Evolutionary conservation across 2,888 invertebrate species (phyloP), one percentile per base, ranked within the genome.

Genomic region (Tribolium freemani): DNA sequence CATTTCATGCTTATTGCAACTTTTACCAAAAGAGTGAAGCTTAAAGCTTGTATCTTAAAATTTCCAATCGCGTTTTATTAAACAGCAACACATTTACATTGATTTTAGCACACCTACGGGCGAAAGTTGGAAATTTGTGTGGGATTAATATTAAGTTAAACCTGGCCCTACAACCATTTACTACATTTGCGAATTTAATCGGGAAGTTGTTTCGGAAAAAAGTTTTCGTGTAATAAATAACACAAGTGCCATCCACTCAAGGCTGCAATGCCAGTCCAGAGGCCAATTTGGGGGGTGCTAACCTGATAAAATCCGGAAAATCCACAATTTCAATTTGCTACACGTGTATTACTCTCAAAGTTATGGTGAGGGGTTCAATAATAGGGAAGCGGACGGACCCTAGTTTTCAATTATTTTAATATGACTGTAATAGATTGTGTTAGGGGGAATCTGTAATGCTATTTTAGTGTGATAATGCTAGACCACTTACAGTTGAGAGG

Each of bases 391-490:
- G 30, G 45, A 54, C 11, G 11, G 38, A 31, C 63, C 63, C 63
- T 60, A 31, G 63, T 63, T 50, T 61, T 50, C 53, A 64, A 53
- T 64, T 53, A 64, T 64, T 53, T 53, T 64, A 64, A 64, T 64
- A 64, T 54, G 64, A 64, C 53, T 64, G 64, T 44, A 64, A 64
- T 64, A 64, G 54, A 64, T 64, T 64, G 53, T 45, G 38, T 53
- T 54, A 54, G 54, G 38, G 64, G 30, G 53, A 50, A 64, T 64
- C 54, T 53, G 53, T 64, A 64, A 54, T 50, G 13, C 38, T 51
- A 63, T 63, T 63, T 60, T 31, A 51, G 50, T 63, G 50, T 48
- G 63, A 63, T 63, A 63, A 63, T 63, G n/a, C 63, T 16, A 50
- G 63, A 63, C 61, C 63, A 63, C 63, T 63, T 50, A 31, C 63